These are phyloP conservation scores for Catalaphyllia jardinei DNA, from an alignment of 64 coral and sea anemone genomes.

Conservation along the genomic window DNA sequence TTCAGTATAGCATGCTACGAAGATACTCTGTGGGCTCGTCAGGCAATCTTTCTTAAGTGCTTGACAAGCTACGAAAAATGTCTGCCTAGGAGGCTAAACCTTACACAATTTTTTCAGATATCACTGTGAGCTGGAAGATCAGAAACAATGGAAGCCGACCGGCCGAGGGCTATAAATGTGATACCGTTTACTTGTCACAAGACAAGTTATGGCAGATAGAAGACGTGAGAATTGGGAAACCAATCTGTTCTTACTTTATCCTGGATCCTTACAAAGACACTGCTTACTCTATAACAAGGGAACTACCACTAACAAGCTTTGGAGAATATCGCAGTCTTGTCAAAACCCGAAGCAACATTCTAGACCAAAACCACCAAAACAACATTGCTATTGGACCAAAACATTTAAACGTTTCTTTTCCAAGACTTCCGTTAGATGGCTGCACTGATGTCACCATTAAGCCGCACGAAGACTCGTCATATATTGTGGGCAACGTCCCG, in stretches of 20 bases:
- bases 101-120: slow-evolving; percentile 29
- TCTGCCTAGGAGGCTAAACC: not conserved
- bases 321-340: slow-evolving; percentile 69
- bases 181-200: slow-evolving; percentile 68
- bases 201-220: slow-evolving; percentile 90
- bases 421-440: slow-evolving; percentile 50
- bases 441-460: slow-evolving; percentile 45
- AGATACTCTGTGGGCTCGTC: too few relatives aligned
- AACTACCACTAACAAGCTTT: slow-evolving; percentile 40
- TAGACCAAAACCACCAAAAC: slow-evolving; percentile 61
- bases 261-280: slow-evolving; percentile 63
- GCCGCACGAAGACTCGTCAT: slow-evolving; percentile 22
- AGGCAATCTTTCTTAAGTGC: too few relatives aligned
- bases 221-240: slow-evolving; percentile 54
- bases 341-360: slow-evolving; percentile 85
- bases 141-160: slow-evolving; percentile 71
- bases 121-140: slow-evolving; percentile 60
- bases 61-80: too few relatives aligned
- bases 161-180: slow-evolving; percentile 79
- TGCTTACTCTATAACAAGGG: slow-evolving; percentile 16
- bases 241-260: slow-evolving; percentile 53
- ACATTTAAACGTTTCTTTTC: slow-evolving; percentile 71
- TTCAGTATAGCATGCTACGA: too few relatives aligned
- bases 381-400: slow-evolving; percentile 65
- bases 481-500: slow-evolving; percentile 61